Evolutionary conservation across 2,888 invertebrate species (phyloP).

Genomic region (Lithophane ornitopus): DNA sequence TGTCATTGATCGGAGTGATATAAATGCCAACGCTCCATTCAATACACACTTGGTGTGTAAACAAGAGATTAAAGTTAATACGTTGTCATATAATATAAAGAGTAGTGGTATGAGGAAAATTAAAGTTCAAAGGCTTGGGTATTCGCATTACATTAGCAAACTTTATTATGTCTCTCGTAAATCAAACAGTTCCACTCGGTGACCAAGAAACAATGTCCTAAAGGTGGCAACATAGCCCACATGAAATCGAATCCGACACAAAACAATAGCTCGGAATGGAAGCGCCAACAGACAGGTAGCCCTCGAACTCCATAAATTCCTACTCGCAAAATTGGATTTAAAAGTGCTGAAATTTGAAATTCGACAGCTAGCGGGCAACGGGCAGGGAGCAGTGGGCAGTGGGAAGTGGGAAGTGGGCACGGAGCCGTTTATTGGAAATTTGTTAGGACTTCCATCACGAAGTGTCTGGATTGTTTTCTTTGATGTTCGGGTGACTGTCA

Average conservation of each 20-base stretch:
- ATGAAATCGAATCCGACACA: slow-evolving; percentile 36
- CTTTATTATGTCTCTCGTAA: background rate
- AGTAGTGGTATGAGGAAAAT: too few relatives aligned
- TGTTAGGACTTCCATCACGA: slow-evolving; percentile 42
- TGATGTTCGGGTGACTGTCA: slow-evolving; percentile 39
- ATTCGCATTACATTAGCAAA: background rate
- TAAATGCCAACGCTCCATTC: too few relatives aligned
- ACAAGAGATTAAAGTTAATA: background rate
- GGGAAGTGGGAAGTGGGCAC: slow-evolving; percentile 25
- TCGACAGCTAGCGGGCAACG: slow-evolving; percentile 41
- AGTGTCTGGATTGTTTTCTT: slow-evolving; percentile 25
- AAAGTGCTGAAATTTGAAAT: slow-evolving; percentile 71
- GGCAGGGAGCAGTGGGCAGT: slow-evolving; percentile 11
- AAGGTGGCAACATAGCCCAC: slow-evolving; percentile 6
- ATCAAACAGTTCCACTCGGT: background rate
- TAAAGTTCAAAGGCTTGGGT: background rate
- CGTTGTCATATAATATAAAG: background rate
- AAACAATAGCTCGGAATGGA: slow-evolving; percentile 51
- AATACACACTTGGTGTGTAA: background rate
- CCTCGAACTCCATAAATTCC: slow-evolving; percentile 68
- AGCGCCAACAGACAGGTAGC: slow-evolving; percentile 56
- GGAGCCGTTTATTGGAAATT: slow-evolving; percentile 56
- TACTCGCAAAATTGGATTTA: slow-evolving; percentile 70
- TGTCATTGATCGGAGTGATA: background rate
- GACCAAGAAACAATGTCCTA: background rate